Base-by-base conservation (phyloP, 2,113 vertebrate species). In the Chascanopsetta lugubris region DNA sequence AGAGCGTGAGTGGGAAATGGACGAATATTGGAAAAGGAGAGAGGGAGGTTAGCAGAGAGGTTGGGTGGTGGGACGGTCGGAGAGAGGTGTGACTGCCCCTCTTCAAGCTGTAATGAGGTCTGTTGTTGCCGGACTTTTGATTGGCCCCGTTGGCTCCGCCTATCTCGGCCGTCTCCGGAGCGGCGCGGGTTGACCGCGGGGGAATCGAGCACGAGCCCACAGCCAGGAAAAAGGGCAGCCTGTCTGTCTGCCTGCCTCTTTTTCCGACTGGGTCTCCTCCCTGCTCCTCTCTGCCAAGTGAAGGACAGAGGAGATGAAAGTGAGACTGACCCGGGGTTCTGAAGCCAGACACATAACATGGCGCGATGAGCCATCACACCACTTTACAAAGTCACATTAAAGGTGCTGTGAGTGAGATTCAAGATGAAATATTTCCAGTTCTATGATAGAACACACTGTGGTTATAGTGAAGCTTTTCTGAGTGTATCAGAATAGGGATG, bases 71-170 rank as follows among this genome's bases (percentile, higher is more conserved):
- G 82, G 83, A 81, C 45, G 62, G 70, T 48, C 72, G 60, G 59
- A 73, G 55, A 5, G 55, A 70, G 65, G 73, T 78, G 77, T 51
- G 58, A 75, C 71, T 69, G 55, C 7, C 36, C 43, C 71, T 75
- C 75, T 85, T 73, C 59, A 79, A 78, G 85, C 71, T 24, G 26
- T 85, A 89, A 89, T 84, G 80, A 85, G 83, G 69, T 79, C 75
- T 65, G 46, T 29, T 65, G 77, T 76, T 77, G 71, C 53, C 61
- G 72, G 73, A 87, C 77, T 57, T 84, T 88, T 87, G 69, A 81
- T 69, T 63, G 22, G 76, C 22, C 55, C 61, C 75, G 26, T 46
- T 57, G 67, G 76, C 77, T 83, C 72, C 62, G 2, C 79, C 69
- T 73, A 32, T 20, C 57, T 61, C 12, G 10, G 24, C 46, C 18